Evolutionary conservation across 53 echinoderm and acorn worm genomes (phyloP).

Genomic region (Paelopatides confundens): DNA sequence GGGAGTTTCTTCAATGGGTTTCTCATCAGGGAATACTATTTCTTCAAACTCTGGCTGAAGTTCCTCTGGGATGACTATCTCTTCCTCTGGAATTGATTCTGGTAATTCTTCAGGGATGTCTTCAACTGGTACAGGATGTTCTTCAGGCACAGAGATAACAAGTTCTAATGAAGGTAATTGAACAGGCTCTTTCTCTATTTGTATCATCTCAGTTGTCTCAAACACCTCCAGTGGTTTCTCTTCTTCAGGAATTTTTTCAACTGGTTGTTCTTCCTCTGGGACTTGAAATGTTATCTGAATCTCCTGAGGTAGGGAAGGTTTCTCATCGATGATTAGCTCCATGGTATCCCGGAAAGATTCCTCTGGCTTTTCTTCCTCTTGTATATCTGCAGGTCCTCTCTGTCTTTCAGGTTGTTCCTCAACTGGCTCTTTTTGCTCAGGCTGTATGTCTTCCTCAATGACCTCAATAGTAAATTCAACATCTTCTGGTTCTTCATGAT

Average conservation of each 20-base stretch:
- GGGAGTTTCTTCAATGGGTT: conserved; percentile 34
- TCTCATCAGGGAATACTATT: conserved; percentile 45
- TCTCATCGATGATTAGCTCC: conserved; percentile 30
- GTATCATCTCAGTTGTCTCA: conserved; percentile 13
- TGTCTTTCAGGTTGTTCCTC: conserved; percentile 28
- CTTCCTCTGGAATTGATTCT: conserved; percentile 9
- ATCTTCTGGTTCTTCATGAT: conserved; percentile 10
- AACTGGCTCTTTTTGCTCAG: conserved; percentile 39
- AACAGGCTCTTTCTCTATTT: conserved; percentile 23
- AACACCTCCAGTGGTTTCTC: not conserved
- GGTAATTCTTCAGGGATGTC: conserved; percentile 35
- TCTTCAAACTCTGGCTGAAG: conserved; percentile 67
- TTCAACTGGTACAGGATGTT: conserved; percentile 24
- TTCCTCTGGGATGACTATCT: not conserved
- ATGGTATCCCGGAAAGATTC: conserved; percentile 23
- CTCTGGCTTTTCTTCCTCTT: not conserved
- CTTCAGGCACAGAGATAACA: conserved; percentile 27
- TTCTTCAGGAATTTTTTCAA: conserved; percentile 25
- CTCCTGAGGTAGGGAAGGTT: conserved; percentile 37
- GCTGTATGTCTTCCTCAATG: conserved; percentile 32
- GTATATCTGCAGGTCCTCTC: conserved; percentile 62
- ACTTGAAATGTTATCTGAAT: conserved; percentile 25
- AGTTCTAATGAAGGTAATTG: conserved; percentile 23
- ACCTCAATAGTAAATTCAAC: conserved; percentile 24
- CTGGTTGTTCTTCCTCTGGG: conserved; percentile 23